These are phyloP conservation scores for Eufriesea mexicana DNA, from an alignment of 1,140 invertebrate genomes.

Conservation along the genomic window DNA sequence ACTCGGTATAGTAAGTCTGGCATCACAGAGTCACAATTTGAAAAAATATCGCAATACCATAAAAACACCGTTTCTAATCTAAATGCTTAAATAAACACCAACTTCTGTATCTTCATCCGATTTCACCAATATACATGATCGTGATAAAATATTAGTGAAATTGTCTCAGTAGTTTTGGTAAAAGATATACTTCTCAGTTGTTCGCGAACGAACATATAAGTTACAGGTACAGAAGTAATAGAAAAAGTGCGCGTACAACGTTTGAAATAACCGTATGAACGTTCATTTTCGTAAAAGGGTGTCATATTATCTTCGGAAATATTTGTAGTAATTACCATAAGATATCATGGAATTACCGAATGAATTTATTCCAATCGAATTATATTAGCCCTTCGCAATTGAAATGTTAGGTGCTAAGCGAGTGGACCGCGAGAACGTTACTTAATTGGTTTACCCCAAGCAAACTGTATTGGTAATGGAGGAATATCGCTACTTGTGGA, in stretches of 20 bases:
- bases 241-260: conserved; percentile 47
- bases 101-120: conserved; percentile 15
- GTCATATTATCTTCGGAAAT: neutral
- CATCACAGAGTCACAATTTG: conserved; percentile 13
- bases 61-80: conserved; percentile 24
- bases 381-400: conserved; percentile 12
- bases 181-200: neutral
- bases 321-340: conserved; percentile 23
- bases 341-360: conserved; percentile 18
- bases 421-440: conserved; percentile 50
- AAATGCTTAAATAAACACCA: conserved; percentile 4
- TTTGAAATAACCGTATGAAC: conserved; percentile 26
- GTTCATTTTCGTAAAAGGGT: conserved; percentile 5
- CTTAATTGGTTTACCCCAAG: conserved; percentile 71
- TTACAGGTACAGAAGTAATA: conserved; percentile 48
- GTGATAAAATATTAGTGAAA: conserved; percentile 6
- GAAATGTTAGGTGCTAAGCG: conserved; percentile 12
- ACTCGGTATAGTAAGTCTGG: neutral
- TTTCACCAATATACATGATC: neutral
- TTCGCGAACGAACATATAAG: conserved; percentile 18
- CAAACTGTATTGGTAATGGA: conserved; percentile 69
- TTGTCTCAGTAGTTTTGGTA: conserved; percentile 4
- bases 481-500: conserved; percentile 80
- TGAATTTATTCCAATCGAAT: conserved; percentile 19
- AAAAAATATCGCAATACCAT: conserved; percentile 20